Conservation (phyloP, 2,113 vertebrate genomes). For the Centropus unirufus region DNA sequence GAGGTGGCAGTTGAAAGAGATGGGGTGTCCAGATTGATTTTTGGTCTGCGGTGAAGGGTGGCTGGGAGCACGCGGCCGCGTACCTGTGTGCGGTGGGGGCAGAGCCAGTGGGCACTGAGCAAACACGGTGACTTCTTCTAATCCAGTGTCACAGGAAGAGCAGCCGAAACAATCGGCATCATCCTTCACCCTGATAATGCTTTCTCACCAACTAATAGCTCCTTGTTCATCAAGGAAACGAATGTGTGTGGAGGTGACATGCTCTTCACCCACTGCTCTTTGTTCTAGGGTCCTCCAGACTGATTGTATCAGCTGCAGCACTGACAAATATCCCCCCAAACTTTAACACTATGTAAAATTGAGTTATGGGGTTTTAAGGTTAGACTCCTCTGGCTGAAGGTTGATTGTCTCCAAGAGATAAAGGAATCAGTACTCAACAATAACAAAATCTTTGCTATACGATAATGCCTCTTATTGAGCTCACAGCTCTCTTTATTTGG, state of each 20-base stretch:
- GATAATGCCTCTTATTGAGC: constrained; percentile 58
- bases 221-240: constrained; percentile 83
- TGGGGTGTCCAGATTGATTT: not conserved
- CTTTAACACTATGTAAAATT: constrained; percentile 75
- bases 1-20: not conserved
- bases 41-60: not conserved
- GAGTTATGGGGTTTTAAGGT: constrained; percentile 77
- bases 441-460: constrained; percentile 64
- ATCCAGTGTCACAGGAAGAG: constrained; percentile 44
- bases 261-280: constrained; percentile 73
- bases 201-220: constrained; percentile 75
- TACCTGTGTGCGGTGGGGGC: not conserved
- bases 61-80: not conserved
- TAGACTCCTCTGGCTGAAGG: constrained; percentile 73
- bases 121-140: not conserved
- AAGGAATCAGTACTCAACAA: constrained; percentile 56
- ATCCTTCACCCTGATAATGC: constrained; percentile 77
- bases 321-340: constrained; percentile 77
- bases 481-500: constrained; percentile 59
- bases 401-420: constrained; percentile 75
- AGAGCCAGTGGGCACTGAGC: not conserved
- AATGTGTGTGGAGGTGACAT: constrained; percentile 70
- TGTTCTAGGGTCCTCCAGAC: constrained; percentile 74
- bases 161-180: constrained; percentile 57
- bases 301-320: constrained; percentile 74